These are phyloP conservation scores for Dermatemys mawii DNA, from an alignment of 2,113 vertebrate genomes.

Conservation along the genomic window DNA sequence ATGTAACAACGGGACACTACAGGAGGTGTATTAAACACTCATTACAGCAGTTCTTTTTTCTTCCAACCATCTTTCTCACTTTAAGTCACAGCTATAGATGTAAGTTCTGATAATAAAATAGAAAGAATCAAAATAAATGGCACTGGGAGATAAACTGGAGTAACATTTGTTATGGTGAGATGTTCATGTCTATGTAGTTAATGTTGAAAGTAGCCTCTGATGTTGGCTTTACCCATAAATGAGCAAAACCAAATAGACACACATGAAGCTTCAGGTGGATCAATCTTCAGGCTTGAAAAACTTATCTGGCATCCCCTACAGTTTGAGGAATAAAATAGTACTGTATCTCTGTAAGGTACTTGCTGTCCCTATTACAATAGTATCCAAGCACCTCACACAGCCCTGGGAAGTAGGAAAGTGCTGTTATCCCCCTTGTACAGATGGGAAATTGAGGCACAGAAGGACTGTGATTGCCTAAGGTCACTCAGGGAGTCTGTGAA, in stretches of 20 bases:
- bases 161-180: not conserved
- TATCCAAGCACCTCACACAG: not conserved
- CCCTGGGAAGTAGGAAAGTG: not conserved
- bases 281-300: not conserved
- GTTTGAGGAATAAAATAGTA: not conserved
- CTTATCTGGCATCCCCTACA: not conserved
- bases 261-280: not conserved
- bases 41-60: not conserved
- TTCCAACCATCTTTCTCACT: not conserved
- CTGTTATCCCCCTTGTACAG: not conserved
- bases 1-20: not conserved
- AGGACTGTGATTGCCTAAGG: not conserved
- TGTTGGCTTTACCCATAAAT: accelerated
- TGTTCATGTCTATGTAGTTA: not conserved
- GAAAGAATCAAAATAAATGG: not conserved
- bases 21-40: not conserved
- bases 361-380: not conserved
- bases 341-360: not conserved
- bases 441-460: not conserved
- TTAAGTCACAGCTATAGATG: not conserved
- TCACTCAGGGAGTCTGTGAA: not conserved
- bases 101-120: not conserved
- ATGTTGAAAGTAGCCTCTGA: not conserved
- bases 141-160: not conserved
- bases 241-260: not conserved